Evolutionary conservation across 2,888 invertebrate species (phyloP), one percentile per base, ranked within the genome.

Genomic region (Kryphioiulus occultus): DNA sequence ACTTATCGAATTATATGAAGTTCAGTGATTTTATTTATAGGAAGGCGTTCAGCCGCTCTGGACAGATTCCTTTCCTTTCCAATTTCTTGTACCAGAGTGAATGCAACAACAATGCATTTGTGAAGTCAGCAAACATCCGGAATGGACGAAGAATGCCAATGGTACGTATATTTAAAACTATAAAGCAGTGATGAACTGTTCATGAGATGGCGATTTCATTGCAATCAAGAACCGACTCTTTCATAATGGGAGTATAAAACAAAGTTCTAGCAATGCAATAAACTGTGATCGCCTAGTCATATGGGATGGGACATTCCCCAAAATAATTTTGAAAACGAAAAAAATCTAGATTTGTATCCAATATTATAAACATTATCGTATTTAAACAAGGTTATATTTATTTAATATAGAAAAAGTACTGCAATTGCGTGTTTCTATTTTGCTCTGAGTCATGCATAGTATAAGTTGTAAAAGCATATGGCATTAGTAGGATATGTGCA

Each of bases 11-110:
- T 85, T 85, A 47, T 44, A 85, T 85, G 42, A 85, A 85, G 42
- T 85, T 85, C 47, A 85, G 42, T 85, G 85, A 85, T 85, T 85
- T 47, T 85, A 85, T 85, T 85, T 85, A 47, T 44, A 85, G 78
- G 78, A 30, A 78, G 78, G 78, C 78, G 78, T 78, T 78, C 78
- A 78, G 78, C 15, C 30, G 78, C 17, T 78, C 30, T 78, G 78
- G 78, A 78, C 78, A 78, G 78, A 78, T 78, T 78, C 78, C 30
- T 32, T 78, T 78, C 26, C 78, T 78, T 78, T 78, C 78, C 78
- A 78, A 78, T 26, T 78, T 78, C 78, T 78, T 78, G 30, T 30
- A 78, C 26, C 78, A 78, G 15, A 32, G 30, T 30, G 78, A 78
- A 78, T 78, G 17, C 30, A 78, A 78, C 78, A 68, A 68, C 68